phyloP scores from a whole-genome alignment of 2,797 vertebrate species.

The Halcyon smyrnensis region DNA sequence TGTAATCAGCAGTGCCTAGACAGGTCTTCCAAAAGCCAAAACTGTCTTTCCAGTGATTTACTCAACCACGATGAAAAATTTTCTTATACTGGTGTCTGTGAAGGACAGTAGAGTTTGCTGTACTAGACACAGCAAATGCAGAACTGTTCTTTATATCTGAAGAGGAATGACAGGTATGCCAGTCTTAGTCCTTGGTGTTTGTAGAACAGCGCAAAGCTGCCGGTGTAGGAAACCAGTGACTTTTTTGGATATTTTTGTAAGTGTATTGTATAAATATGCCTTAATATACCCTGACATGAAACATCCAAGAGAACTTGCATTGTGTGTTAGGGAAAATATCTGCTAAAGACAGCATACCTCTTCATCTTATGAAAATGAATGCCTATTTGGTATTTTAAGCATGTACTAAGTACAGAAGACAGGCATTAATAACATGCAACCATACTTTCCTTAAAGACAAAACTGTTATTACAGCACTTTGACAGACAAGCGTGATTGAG shows the following conservation, averaged over 20 bases:
- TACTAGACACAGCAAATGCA: neutral
- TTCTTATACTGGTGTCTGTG: neutral
- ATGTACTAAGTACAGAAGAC: neutral
- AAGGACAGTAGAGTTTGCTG: neutral
- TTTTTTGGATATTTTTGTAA: neutral
- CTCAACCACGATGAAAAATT: neutral
- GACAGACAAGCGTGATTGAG: neutral
- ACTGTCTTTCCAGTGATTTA: neutral
- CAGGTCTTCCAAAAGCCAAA: neutral
- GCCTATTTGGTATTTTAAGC: neutral
- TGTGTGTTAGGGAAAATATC: neutral
- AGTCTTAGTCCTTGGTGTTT: neutral
- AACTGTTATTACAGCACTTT: neutral
- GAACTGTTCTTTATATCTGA: neutral
- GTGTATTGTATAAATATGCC: neutral
- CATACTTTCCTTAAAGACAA: neutral
- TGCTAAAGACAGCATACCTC: neutral
- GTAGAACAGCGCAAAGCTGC: neutral
- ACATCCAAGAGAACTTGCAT: neutral
- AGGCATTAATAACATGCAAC: neutral
- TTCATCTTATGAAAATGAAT: neutral
- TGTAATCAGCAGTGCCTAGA: neutral
- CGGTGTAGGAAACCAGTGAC: neutral
- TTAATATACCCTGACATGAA: neutral
- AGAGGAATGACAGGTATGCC: neutral